phyloP scores from a whole-genome alignment of 2,888 invertebrate species.

The Limenitis camilla region DNA sequence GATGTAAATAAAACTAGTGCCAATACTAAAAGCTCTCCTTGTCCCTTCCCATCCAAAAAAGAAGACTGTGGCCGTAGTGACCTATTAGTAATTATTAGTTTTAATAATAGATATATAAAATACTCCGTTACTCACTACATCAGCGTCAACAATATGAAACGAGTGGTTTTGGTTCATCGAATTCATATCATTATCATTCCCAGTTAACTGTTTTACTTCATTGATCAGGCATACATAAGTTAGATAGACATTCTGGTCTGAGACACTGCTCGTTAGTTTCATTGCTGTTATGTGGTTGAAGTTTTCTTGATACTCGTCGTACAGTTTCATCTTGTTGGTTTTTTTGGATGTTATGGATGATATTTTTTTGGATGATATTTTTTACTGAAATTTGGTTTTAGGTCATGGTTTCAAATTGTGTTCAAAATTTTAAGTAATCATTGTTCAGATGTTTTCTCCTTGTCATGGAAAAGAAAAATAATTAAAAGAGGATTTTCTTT shows the following conservation, averaged over 20 bases:
- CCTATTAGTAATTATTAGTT: too few relatives aligned
- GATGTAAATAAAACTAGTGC: too few relatives aligned
- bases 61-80: too few relatives aligned
- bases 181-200: conserved; percentile 14
- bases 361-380: neutral
- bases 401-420: too few relatives aligned
- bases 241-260: conserved; percentile 51
- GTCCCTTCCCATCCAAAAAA: too few relatives aligned
- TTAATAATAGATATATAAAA: neutral
- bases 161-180: conserved; percentile 22
- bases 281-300: conserved; percentile 12
- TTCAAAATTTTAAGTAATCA: too few relatives aligned
- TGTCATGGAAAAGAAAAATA: too few relatives aligned
- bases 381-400: neutral
- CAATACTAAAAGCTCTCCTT: too few relatives aligned
- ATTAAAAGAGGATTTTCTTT: too few relatives aligned
- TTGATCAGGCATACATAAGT: conserved; percentile 55
- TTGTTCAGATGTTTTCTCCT: too few relatives aligned
- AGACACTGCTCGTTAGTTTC: conserved; percentile 36
- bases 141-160: conserved; percentile 21
- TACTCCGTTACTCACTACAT: conserved; percentile 21
- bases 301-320: neutral
- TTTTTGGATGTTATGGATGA: neutral
- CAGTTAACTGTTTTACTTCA: conserved; percentile 37
- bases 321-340: neutral